Evolutionary conservation across 2,888 invertebrate genomes (phyloP), one percentile per base, ranked within the genome.

Genomic region (Agrochola lota): DNA sequence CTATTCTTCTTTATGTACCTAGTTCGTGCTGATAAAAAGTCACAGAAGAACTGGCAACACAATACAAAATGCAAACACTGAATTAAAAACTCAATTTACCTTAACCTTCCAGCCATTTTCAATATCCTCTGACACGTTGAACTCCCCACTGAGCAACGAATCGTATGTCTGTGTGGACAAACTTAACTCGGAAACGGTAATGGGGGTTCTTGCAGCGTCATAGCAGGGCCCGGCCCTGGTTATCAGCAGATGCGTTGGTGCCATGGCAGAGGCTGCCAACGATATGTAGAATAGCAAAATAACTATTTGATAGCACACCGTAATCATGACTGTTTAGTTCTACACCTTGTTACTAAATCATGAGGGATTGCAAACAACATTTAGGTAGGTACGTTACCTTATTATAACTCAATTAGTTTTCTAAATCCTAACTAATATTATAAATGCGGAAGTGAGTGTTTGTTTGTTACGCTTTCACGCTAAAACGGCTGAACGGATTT

Each of bases 31-130:
- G 7, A 6, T 43, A 67, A 57, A 30, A 7, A 12, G 20, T 46
- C 26, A 35, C 20, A 15, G 2, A 30, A 23, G 2, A 57, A 23
- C 30, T 15, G 1, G 20, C 43, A 30, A 23, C 1, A 30, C 40
- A 57, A 2, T 5, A 30, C 11, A 43, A 43, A 30, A 57, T 17
- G 11, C 17, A 73, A 26, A 17, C 6, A 23, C n/a, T 23, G 7
- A 46, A 15, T 67, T 15, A 6, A 26, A 57, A 67, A 26, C 8
- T 11, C 0, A 9, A 64, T 30, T 71, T 23, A 94, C 95, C 92
- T 91, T 92, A 35, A 94, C 81, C 30, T 78, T 87, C 95, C 95
- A 95, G 3, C 94, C 95, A 68, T 94, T 85, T 4, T 85, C 85
- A 23, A 95, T 86, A 78, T 93, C 91, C 43, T 84, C 73, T 3